Evolutionary conservation across 2,113 vertebrate genomes (phyloP).

Genomic region (Motacilla alba): DNA sequence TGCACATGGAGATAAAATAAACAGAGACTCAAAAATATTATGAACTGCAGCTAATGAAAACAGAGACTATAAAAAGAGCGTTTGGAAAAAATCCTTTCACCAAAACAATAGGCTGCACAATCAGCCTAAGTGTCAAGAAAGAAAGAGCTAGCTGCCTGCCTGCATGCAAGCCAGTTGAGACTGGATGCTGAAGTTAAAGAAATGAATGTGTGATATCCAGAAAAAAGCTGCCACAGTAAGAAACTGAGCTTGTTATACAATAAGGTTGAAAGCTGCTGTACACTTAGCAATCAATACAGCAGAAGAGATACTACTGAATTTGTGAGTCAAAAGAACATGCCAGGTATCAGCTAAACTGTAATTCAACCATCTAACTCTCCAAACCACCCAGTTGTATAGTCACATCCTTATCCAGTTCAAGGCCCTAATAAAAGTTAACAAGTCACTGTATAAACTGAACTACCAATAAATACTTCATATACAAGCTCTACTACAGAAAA

Average conservation of each 20-base stretch:
- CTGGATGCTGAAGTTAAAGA: neutral
- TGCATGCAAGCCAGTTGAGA: neutral
- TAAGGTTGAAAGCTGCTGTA: neutral
- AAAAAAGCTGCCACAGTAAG: slow-evolving; percentile 2
- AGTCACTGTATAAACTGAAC: neutral
- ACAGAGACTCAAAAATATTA: slow-evolving; percentile 1
- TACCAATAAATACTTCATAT: neutral
- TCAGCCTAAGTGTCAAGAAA: slow-evolving; percentile 24
- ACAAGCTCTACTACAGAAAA: neutral
- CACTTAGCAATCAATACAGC: neutral
- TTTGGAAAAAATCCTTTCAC: slow-evolving; percentile 15
- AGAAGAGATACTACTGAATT: neutral
- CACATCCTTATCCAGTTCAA: neutral
- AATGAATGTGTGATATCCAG: neutral
- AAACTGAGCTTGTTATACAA: neutral
- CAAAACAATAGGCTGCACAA: slow-evolving; percentile 1
- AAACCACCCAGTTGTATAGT: neutral
- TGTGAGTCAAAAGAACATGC: neutral
- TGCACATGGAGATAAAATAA: neutral
- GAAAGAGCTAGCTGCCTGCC: slow-evolving; percentile 19
- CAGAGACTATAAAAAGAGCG: slow-evolving; percentile 12
- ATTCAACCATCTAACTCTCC: neutral
- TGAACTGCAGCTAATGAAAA: slow-evolving; percentile 22
- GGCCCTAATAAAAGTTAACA: neutral
- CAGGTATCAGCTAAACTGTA: neutral